phyloP scores from a whole-genome alignment of 2,797 vertebrate genomes.

The Alca torda region DNA sequence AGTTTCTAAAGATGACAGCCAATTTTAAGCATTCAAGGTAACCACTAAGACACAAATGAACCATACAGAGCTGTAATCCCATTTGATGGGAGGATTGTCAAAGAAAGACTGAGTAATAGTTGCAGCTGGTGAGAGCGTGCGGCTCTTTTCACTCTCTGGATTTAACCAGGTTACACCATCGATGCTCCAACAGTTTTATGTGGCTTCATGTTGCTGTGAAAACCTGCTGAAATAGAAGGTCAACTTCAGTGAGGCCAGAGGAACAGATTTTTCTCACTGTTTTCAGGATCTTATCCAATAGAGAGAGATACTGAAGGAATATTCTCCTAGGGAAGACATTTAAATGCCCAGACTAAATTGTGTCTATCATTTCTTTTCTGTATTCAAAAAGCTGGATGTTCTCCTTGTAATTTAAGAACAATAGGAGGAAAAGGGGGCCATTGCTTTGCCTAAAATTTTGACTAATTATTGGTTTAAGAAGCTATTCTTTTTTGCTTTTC shows the following conservation, averaged over 20 bases:
- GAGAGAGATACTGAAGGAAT: background rate
- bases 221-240: background rate
- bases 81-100: background rate
- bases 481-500: background rate
- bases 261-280: background rate
- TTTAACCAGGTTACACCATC: background rate
- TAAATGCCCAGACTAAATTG: background rate
- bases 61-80: background rate
- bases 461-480: background rate
- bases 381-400: background rate
- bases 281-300: background rate
- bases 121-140: background rate
- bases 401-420: background rate
- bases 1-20: background rate
- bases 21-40: background rate
- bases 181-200: accelerated
- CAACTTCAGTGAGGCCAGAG: background rate
- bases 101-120: background rate
- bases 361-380: background rate
- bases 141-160: background rate
- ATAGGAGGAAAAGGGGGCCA: background rate
- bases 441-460: background rate
- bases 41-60: background rate
- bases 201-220: background rate
- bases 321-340: background rate